Conservation (phyloP, 2,113 vertebrate species). For the Sorex fumeus region DNA sequence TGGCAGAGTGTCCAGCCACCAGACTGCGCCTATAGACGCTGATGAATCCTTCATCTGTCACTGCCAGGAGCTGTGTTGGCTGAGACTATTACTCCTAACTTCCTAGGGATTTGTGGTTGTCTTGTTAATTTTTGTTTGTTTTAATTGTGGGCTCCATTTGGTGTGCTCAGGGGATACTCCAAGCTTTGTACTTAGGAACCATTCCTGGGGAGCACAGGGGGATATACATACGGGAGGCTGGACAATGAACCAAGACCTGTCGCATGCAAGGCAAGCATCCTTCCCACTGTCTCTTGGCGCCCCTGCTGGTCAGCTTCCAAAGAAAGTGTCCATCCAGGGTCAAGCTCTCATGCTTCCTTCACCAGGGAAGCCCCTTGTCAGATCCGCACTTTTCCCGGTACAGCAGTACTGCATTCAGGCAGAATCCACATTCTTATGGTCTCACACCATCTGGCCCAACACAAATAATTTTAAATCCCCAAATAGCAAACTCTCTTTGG, state of each 20-base stretch:
- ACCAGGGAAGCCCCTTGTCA: background rate
- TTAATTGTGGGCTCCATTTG: no score
- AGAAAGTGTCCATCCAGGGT: background rate
- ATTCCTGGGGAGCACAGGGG: no score
- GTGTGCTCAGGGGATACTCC: no score
- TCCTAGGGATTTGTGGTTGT: background rate
- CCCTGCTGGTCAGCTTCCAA: background rate
- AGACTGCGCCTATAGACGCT: background rate
- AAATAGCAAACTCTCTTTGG: background rate
- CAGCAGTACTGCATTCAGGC: rapidly evolving
- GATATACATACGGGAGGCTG: no score
- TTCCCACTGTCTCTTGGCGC: no score
- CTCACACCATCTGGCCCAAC: background rate
- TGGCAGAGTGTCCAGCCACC: no score
- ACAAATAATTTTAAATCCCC: background rate
- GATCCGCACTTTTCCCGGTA: background rate
- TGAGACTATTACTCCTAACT: rapidly evolving
- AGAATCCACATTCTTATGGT: background rate
- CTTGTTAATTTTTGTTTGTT: no score
- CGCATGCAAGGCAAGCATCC: no score
- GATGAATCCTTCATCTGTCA: rapidly evolving
- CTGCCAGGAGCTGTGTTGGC: rapidly evolving
- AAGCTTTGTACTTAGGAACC: no score
- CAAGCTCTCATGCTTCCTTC: background rate
- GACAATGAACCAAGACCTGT: no score